phyloP scores from a whole-genome alignment of 1,140 invertebrate genomes.

The Caenorhabditis brenneri region DNA sequence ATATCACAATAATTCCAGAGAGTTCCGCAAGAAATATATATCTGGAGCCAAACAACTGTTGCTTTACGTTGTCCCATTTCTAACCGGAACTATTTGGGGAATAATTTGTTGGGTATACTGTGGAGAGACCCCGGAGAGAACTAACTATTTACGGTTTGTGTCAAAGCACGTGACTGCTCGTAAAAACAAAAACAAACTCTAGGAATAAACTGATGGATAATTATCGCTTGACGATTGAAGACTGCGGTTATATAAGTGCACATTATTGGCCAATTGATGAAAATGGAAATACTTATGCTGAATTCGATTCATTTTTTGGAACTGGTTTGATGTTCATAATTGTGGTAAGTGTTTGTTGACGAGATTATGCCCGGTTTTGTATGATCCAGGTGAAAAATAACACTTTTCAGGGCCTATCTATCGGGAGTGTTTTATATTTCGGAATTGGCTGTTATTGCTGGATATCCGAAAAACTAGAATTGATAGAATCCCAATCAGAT shows the following conservation, averaged over 20 bases:
- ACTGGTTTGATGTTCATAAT: not conserved
- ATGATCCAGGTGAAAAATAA: not conserved
- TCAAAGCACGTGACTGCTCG: not conserved
- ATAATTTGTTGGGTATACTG: not conserved
- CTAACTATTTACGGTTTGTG: not conserved
- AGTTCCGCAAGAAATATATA: not conserved
- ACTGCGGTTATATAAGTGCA: not conserved
- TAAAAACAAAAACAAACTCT: not conserved
- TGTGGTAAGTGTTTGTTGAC: not conserved
- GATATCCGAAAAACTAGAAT: not conserved
- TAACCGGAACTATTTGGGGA: not conserved
- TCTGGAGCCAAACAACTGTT: not conserved
- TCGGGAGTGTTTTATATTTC: not conserved
- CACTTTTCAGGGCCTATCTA: not conserved
- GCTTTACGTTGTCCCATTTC: not conserved
- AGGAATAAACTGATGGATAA: constrained; percentile 13
- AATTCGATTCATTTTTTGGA: constrained; percentile 2
- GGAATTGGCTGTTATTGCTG: not conserved
- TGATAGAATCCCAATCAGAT: not conserved
- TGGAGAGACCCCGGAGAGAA: not conserved
- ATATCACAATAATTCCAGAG: not conserved
- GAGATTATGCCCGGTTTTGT: not conserved
- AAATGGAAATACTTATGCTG: not conserved
- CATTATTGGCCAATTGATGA: not conserved
- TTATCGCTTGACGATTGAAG: not conserved